Conservation (phyloP, 1,140 invertebrate genomes). For the Caenorhabditis brenneri region DNA sequence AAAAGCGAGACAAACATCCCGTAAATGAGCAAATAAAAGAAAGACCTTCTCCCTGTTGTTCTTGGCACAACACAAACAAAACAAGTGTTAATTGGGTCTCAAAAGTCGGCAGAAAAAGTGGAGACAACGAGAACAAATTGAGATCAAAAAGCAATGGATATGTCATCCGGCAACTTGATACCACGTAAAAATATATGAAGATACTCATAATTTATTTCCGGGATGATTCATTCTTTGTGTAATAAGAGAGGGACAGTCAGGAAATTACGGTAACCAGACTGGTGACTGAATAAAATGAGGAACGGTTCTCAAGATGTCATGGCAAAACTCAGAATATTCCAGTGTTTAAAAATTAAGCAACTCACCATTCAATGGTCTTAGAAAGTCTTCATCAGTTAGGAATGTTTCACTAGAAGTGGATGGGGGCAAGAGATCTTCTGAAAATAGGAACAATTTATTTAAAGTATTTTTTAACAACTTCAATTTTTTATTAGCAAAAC, state of each 20-base stretch:
- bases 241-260: not conserved
- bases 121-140: not conserved
- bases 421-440: conserved; percentile 37
- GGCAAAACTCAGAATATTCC: no score
- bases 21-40: conserved; percentile 41
- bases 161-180: not conserved
- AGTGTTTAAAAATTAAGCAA: not conserved
- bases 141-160: conserved; percentile 13
- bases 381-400: conserved; percentile 57
- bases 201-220: conserved; percentile 10
- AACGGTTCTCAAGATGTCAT: no score
- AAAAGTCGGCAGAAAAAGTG: not conserved
- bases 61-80: conserved; percentile 28
- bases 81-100: conserved; percentile 38
- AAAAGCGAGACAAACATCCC: conserved; percentile 21
- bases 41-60: not conserved
- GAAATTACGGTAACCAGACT: not conserved
- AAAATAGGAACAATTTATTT: no score
- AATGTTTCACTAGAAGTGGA: conserved; percentile 50
- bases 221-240: not conserved
- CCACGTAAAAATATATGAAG: not conserved
- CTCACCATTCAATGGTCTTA: conserved; percentile 54
- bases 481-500: no score
- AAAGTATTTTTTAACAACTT: no score
- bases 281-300: no score